Percentiles rank a stretch among this genome's conserved stretches.
phyloP scores from a whole-genome alignment of 92 coral and sea anemone genomes.

The Isaurus tuberculatus region DNA sequence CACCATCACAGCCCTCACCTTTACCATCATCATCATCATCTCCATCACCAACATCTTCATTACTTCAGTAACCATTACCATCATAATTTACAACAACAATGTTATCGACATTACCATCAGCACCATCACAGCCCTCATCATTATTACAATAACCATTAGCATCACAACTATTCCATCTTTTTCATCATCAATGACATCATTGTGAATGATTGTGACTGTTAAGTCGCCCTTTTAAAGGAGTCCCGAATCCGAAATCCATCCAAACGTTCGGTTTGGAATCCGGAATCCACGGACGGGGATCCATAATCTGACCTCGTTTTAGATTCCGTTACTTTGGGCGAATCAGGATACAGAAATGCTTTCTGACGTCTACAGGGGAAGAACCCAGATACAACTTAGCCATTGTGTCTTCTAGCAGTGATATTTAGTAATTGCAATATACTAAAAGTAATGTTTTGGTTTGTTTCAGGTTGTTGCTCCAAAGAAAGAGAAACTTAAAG shows the following conservation, averaged over 20 bases:
- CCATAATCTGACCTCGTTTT: too few relatives aligned
- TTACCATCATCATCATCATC: background rate
- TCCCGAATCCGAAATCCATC: too few relatives aligned
- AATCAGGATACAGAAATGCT: too few relatives aligned
- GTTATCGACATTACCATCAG: background rate
- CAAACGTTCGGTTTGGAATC: too few relatives aligned
- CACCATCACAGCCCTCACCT: too few relatives aligned
- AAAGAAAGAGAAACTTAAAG: conserved; percentile 92
- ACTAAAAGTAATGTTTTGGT: background rate
- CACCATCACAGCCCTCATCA: background rate
- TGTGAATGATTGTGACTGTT: background rate
- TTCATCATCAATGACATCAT: background rate
- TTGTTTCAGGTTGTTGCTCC: conserved; percentile 95
- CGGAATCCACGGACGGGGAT: too few relatives aligned
- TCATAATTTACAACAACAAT: background rate
- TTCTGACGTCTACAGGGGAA: too few relatives aligned
- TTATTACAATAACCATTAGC: background rate
- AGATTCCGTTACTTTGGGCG: too few relatives aligned
- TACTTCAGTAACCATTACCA: background rate
- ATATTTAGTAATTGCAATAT: too few relatives aligned
- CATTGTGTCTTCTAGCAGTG: too few relatives aligned
- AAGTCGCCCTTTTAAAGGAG: too few relatives aligned
- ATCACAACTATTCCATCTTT: background rate
- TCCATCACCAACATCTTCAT: background rate
- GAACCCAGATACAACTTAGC: too few relatives aligned